Conservation (phyloP, 2,888 invertebrate species). For the Sphaeridia pumilis region DNA sequence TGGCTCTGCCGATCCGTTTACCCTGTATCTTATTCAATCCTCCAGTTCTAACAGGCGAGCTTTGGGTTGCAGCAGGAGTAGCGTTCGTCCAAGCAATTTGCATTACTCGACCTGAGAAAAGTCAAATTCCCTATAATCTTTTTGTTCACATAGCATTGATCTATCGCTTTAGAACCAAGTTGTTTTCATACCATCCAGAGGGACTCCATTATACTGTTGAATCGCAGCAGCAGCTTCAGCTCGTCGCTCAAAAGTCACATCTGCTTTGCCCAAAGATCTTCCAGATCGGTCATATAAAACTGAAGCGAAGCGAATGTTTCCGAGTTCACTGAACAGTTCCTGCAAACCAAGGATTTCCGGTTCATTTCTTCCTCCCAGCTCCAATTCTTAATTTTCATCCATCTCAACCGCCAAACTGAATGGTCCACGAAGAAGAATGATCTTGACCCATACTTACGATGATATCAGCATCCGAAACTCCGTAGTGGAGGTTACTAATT, state of each 20-base stretch:
- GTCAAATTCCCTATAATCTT: too few species aligned
- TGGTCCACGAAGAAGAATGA: too few species aligned
- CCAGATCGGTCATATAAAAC: slow-evolving; percentile 97
- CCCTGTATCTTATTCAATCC: slow-evolving; percentile 37
- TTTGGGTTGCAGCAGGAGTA: slow-evolving; percentile 15
- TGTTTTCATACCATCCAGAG: slow-evolving; percentile 71
- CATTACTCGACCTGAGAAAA: slow-evolving; percentile 71
- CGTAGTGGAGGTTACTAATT: slow-evolving; percentile 93
- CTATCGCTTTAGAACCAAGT: too few species aligned
- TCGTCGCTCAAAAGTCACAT: slow-evolving; percentile 86
- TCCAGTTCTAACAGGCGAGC: slow-evolving; percentile 34
- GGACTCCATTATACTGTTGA: slow-evolving; percentile 96
- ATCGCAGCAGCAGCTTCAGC: slow-evolving; percentile 90
- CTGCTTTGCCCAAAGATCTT: slow-evolving; percentile 89
- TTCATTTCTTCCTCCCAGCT: neutral
- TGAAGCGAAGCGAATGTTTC: slow-evolving; percentile 81
- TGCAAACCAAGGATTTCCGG: slow-evolving; percentile 37
- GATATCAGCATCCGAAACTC: slow-evolving; percentile 92
- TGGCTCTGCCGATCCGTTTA: slow-evolving; percentile 37
- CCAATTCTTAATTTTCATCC: neutral
- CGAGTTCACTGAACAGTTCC: slow-evolving; percentile 95
- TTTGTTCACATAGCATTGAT: too few species aligned
- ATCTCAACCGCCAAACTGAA: neutral
- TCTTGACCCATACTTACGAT: slow-evolving; percentile 56
- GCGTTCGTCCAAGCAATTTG: slow-evolving; percentile 29